These are phyloP conservation scores for Zelleria hepariella DNA, from an alignment of 2,888 invertebrate species.

Conservation along the genomic window DNA sequence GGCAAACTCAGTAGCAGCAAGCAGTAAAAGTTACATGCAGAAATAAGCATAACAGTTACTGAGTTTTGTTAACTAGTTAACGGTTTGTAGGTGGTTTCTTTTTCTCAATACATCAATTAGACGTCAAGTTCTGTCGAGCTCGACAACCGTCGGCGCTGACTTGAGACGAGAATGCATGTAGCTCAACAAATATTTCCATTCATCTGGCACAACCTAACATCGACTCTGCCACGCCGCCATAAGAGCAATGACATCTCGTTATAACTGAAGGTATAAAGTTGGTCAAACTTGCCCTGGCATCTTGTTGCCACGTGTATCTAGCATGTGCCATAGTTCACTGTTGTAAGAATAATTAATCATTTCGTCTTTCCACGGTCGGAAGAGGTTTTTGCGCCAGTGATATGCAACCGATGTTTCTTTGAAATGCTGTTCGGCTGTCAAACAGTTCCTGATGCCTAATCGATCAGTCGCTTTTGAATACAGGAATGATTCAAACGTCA, in stretches of 20 bases:
- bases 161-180: neutral
- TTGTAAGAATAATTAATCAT: conserved; percentile 55
- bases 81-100: conserved; percentile 38
- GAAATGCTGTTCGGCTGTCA: conserved; percentile 16
- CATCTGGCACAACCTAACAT: neutral
- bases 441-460: conserved; percentile 7
- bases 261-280: neutral
- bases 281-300: conserved; percentile 24
- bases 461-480: neutral
- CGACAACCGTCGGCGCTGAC: neutral
- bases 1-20: neutral
- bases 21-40: neutral
- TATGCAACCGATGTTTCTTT: conserved; percentile 22
- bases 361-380: conserved; percentile 28
- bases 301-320: conserved; percentile 29
- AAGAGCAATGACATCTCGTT: neutral
- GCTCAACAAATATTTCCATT: neutral
- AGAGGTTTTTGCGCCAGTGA: conserved; percentile 24
- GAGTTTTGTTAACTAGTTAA: conserved; percentile 53
- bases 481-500: neutral
- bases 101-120: conserved; percentile 60
- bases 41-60: neutral
- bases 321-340: conserved; percentile 59
- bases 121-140: conserved; percentile 50
- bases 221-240: neutral